These are phyloP conservation scores for Meteorus sp. DNA, from an alignment of 1,140 invertebrate genomes.

Conservation along the genomic window DNA sequence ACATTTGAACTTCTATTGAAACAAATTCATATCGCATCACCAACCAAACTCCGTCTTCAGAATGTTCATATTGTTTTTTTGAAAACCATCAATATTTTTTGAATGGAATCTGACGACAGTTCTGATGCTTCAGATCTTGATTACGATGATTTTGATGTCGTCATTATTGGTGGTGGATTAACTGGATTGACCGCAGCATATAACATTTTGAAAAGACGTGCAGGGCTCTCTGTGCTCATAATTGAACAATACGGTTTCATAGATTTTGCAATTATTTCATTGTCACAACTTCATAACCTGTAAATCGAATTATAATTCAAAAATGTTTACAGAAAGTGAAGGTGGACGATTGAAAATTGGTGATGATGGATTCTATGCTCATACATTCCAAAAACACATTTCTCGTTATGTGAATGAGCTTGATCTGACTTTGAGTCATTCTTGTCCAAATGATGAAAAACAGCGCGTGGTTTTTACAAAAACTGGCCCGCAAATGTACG, in stretches of 20 bases:
- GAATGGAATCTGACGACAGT: not conserved
- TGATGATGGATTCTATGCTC: conserved; percentile 30
- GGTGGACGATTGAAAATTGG: conserved; percentile 29
- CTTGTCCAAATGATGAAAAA: not conserved
- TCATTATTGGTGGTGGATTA: conserved; percentile 42
- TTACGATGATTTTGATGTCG: conserved; percentile 36
- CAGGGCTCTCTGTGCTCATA: conserved; percentile 34
- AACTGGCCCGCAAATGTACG: not conserved
- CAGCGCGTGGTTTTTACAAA: conserved; percentile 25
- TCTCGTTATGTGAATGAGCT: conserved; percentile 21
- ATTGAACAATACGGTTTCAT: conserved; percentile 35
- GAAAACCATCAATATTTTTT: too few relatives aligned
- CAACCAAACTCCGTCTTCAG: too few relatives aligned
- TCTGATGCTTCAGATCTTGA: too few relatives aligned
- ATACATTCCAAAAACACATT: conserved; percentile 32
- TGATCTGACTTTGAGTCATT: conserved; percentile 11
- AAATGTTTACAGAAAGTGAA: conserved; percentile 27
- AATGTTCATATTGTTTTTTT: too few relatives aligned
- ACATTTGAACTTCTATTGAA: too few relatives aligned
- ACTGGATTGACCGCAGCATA: conserved; percentile 41
- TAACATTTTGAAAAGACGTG: conserved; percentile 29
- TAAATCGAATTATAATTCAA: not conserved
- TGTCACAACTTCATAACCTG: not conserved
- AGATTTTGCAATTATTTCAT: not conserved
- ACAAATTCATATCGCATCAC: too few relatives aligned